Conservation (phyloP, 2,113 vertebrate species). For the Suricata suricatta region DNA sequence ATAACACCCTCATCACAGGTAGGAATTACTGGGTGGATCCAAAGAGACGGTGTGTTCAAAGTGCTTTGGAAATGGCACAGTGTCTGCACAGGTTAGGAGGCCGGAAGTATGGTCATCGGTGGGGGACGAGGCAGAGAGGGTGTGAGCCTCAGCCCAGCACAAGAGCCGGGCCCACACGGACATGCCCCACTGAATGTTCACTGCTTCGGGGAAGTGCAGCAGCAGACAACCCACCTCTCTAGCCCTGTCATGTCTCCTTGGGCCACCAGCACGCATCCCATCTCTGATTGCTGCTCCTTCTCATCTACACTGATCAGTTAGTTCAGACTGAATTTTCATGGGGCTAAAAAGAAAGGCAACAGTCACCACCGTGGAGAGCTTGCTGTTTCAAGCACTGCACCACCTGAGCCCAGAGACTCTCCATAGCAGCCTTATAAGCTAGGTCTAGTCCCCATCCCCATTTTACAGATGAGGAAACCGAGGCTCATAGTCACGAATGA, state of each 20-base stretch:
- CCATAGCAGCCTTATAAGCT: background rate
- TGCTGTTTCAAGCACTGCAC: fast-evolving
- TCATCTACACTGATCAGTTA: background rate
- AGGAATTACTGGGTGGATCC: background rate
- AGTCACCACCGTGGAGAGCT: fast-evolving
- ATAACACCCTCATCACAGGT: background rate
- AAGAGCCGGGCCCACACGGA: fast-evolving
- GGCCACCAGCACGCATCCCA: fast-evolving
- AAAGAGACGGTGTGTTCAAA: background rate
- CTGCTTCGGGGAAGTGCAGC: background rate
- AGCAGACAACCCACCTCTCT: too few relatives aligned
- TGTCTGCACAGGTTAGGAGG: background rate
- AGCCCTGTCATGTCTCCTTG: background rate
- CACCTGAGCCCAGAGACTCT: background rate
- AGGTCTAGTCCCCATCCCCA: background rate
- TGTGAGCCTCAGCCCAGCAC: too few relatives aligned
- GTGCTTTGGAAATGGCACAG: background rate
- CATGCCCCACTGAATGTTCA: fast-evolving
- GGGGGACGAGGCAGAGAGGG: background rate
- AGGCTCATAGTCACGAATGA: background rate
- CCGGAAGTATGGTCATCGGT: background rate
- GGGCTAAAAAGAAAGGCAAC: background rate
- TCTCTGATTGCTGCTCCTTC: background rate
- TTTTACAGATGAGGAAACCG: background rate
- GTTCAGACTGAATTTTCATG: background rate